Evolutionary conservation across 2,888 invertebrate species (phyloP).

Genomic region (Desoria tigrina): DNA sequence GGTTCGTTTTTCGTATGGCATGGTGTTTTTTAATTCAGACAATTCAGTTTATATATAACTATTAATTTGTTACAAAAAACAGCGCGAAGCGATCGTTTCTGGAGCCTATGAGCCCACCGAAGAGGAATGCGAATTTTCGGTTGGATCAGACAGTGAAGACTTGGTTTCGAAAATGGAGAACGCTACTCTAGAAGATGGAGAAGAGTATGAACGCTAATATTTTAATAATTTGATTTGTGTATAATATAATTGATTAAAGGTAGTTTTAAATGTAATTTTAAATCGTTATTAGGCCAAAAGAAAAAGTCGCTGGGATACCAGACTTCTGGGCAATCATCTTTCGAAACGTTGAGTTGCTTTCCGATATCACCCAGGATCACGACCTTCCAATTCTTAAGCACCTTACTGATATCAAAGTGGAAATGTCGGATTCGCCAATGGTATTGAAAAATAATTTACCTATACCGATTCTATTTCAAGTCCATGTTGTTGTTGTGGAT

Average conservation of each 20-base stretch:
- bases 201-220: neutral
- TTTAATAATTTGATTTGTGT: no score
- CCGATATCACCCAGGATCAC: slow-evolving; percentile 83
- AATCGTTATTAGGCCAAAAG: slow-evolving; percentile 37
- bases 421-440: slow-evolving; percentile 68
- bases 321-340: slow-evolving; percentile 96
- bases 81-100: slow-evolving; percentile 47
- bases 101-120: slow-evolving; percentile 85
- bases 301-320: slow-evolving; percentile 69
- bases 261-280: neutral
- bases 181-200: slow-evolving; percentile 59
- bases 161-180: slow-evolving; percentile 65
- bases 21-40: neutral
- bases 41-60: neutral
- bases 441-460: slow-evolving; percentile 58
- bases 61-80: neutral
- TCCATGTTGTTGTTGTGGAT: neutral
- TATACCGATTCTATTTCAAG: slow-evolving; percentile 3
- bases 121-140: slow-evolving; percentile 76
- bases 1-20: neutral
- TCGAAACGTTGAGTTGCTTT: slow-evolving; percentile 80
- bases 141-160: slow-evolving; percentile 65
- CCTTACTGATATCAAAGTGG: slow-evolving; percentile 78
- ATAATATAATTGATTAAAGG: slow-evolving; percentile 43
- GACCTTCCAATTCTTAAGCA: slow-evolving; percentile 88